Evolutionary conservation across 2,888 invertebrate genomes (phyloP).

Genomic region (Drosophila birchii): DNA sequence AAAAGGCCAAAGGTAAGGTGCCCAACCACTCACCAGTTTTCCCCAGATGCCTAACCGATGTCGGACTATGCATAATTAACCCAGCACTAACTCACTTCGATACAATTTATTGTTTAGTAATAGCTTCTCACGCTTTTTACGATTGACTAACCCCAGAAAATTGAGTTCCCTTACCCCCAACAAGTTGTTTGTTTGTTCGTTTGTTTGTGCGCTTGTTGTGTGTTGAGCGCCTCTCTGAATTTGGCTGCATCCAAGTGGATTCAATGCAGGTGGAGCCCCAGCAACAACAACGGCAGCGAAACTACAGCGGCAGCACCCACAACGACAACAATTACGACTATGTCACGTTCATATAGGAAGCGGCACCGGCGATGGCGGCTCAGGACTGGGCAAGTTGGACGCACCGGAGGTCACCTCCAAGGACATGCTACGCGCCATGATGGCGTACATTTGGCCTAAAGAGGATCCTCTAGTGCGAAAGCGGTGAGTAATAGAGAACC

Average conservation of each 20-base stretch:
- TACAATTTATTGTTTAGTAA: constrained; percentile 20
- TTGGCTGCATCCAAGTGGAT: constrained; percentile 84
- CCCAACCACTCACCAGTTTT: neutral
- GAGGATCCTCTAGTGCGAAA: constrained; percentile 85
- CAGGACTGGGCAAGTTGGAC: constrained; percentile 88
- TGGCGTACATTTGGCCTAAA: constrained; percentile 98
- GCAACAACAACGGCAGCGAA: constrained; percentile 39
- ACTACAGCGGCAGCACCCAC: constrained; percentile 51
- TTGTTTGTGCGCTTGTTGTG: constrained; percentile 83
- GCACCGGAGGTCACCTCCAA: constrained; percentile 88
- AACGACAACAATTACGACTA: constrained; percentile 86
- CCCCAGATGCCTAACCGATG: neutral
- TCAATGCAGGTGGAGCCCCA: constrained; percentile 82
- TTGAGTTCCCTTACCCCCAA: constrained; percentile 22
- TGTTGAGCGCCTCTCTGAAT: constrained; percentile 83
- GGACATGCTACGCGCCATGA: constrained; percentile 95
- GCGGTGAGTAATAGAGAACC: constrained; percentile 60
- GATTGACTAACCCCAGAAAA: constrained; percentile 55
- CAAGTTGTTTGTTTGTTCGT: constrained; percentile 59
- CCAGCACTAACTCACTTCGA: neutral
- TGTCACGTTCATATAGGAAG: constrained; percentile 96
- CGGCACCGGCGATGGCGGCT: constrained; percentile 84
- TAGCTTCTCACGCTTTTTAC: constrained; percentile 25
- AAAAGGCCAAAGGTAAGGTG: constrained; percentile 82
- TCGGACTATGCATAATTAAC: constrained; percentile 36